Conservation (phyloP, 1,140 invertebrate genomes). For the Drosophila tropicalis region DNA sequence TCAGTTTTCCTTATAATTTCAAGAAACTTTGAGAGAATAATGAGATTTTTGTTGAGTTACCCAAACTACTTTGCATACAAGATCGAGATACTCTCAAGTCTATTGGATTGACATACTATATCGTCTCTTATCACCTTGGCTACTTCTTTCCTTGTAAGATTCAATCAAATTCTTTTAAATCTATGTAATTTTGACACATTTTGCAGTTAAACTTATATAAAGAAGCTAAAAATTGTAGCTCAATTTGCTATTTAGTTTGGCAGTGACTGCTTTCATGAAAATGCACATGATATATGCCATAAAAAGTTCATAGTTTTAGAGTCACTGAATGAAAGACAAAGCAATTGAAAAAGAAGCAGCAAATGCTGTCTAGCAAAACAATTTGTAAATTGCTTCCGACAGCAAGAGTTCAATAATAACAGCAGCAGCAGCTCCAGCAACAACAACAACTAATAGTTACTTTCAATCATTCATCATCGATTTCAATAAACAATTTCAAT, state of each 20-base stretch:
- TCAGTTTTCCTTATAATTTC: too few relatives aligned
- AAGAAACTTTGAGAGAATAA: too few relatives aligned
- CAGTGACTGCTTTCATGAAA: neutral
- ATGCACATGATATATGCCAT: neutral
- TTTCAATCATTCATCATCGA: constrained; percentile 81
- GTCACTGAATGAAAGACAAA: neutral
- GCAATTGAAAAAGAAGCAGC: constrained; percentile 9
- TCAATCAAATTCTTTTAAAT: too few relatives aligned
- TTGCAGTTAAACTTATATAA: too few relatives aligned
- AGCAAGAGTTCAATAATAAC: constrained; percentile 71
- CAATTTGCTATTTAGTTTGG: neutral
- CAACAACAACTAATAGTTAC: constrained; percentile 71
- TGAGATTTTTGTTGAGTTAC: too few relatives aligned
- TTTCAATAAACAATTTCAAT: constrained; percentile 81
- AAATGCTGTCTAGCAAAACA: constrained; percentile 21
- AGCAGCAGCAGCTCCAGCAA: constrained; percentile 38
- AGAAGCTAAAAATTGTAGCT: too few relatives aligned
- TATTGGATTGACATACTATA: too few relatives aligned
- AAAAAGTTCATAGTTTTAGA: neutral
- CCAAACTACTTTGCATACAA: too few relatives aligned
- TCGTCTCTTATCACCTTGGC: too few relatives aligned
- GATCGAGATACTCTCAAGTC: too few relatives aligned
- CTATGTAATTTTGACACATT: too few relatives aligned
- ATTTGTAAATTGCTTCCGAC: constrained; percentile 77
- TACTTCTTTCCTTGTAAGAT: too few relatives aligned